A percentile compares a stretch with the other conserved stretches of the same genome.
These are phyloP conservation scores for Chironomus striatipennis DNA, from an alignment of 1,140 invertebrate species.

Conservation along the genomic window DNA sequence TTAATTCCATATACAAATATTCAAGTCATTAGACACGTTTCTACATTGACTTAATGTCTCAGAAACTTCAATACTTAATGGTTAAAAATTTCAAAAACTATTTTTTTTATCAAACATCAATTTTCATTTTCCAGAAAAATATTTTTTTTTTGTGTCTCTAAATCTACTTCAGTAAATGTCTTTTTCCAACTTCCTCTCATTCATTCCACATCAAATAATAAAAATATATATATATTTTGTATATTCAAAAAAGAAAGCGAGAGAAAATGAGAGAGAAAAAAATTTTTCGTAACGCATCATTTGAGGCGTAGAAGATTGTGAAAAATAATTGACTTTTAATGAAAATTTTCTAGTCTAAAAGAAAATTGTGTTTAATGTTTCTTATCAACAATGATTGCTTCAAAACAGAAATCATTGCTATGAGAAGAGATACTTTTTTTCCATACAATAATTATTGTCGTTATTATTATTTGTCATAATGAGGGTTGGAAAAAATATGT, in stretches of 20 bases:
- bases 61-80: neutral
- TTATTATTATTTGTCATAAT: neutral
- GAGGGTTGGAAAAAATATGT: neutral
- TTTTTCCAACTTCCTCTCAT: neutral
- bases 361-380: conserved; percentile 15
- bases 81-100: too few species aligned
- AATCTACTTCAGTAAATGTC: neutral
- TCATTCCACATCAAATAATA: too few species aligned
- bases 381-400: conserved; percentile 20
- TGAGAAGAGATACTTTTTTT: neutral
- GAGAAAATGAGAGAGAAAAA: neutral
- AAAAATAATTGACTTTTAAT: conserved; percentile 23
- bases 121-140: neutral
- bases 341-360: conserved; percentile 17
- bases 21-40: conserved; percentile 12
- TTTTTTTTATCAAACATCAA: too few species aligned
- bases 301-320: conserved; percentile 6
- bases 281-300: neutral
- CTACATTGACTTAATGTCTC: neutral
- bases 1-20: neutral
- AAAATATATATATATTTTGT: too few species aligned
- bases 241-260: neutral
- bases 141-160: neutral
- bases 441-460: conserved; percentile 1
- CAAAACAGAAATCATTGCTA: neutral